Conservation (phyloP, 2,113 vertebrate genomes). For the Rhodinocichla rosea region DNA sequence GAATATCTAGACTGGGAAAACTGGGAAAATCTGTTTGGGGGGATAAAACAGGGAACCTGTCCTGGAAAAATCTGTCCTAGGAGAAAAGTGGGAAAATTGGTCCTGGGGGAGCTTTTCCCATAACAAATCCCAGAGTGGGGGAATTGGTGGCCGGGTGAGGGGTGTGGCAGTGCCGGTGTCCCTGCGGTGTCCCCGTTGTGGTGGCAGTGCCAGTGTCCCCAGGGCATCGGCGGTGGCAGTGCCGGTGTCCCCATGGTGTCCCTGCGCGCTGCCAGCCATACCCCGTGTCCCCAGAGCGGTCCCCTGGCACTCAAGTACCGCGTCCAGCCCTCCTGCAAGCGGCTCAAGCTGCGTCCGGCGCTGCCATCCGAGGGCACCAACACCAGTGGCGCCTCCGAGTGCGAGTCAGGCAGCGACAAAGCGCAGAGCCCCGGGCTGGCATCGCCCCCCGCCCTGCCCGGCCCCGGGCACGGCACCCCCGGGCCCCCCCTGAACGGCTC, state of each 20-base stretch:
- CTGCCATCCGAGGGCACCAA: conserved; percentile 80
- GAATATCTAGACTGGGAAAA: not conserved
- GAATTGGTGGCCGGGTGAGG: too few relatives aligned
- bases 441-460: conserved; percentile 75
- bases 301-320: conserved; percentile 89
- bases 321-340: conserved; percentile 85
- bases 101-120: not conserved
- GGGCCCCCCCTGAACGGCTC: conserved; percentile 66
- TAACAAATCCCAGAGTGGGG: not conserved
- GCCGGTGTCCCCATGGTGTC: not conserved
- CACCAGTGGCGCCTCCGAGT: conserved; percentile 87
- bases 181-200: too few relatives aligned
- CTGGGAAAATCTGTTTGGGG: not conserved
- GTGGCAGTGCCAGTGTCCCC: not conserved
- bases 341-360: conserved; percentile 76
- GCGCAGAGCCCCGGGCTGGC: conserved; percentile 78
- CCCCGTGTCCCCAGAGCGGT: conserved; percentile 73
- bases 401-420: conserved; percentile 90
- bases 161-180: not conserved
- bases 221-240: not conserved
- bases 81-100: not conserved
- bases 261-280: not conserved
- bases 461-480: conserved; percentile 67
- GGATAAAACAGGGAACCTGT: not conserved
- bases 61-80: not conserved